Conservation (phyloP, 2,113 vertebrate genomes). For the Crotalus tigris region DNA sequence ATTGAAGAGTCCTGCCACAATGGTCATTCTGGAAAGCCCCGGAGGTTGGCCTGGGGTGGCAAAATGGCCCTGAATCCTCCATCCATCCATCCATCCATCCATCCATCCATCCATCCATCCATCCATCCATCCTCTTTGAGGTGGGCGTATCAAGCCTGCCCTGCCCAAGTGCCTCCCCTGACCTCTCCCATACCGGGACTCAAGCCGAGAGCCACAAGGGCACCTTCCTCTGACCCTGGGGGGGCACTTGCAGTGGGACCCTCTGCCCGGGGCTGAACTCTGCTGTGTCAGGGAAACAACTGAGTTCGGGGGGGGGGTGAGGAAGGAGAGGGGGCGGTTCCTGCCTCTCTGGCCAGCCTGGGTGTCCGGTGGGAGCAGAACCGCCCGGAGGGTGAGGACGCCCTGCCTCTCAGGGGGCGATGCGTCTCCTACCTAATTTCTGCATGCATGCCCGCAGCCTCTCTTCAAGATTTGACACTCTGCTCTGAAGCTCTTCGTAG, state of each 20-base stretch:
- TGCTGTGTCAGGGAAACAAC: not conserved
- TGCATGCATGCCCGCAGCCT: conserved; percentile 99
- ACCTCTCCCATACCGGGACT: not conserved
- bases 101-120: not conserved
- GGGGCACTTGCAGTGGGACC: not conserved
- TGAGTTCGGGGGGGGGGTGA: not conserved
- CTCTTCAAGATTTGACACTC: conserved; percentile 98
- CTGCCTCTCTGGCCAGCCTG: not conserved
- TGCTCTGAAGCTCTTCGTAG: conserved; percentile 98
- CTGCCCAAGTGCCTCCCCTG: not conserved
- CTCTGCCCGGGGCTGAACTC: not conserved
- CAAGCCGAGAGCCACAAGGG: not conserved
- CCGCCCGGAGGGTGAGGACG: not conserved
- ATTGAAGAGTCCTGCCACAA: not conserved
- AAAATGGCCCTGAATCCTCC: not conserved
- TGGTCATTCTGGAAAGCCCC: not conserved
- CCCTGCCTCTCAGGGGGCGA: not conserved
- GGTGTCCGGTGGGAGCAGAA: not conserved
- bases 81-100: not conserved
- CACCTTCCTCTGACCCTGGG: not conserved
- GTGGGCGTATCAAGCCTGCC: too few species aligned
- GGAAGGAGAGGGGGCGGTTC: not conserved
- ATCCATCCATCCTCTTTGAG: not conserved
- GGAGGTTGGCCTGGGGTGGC: not conserved
- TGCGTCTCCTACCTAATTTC: conserved; percentile 91